Conservation (phyloP, 2,113 vertebrate genomes). For the Cyprinodon brontotheroides region DNA sequence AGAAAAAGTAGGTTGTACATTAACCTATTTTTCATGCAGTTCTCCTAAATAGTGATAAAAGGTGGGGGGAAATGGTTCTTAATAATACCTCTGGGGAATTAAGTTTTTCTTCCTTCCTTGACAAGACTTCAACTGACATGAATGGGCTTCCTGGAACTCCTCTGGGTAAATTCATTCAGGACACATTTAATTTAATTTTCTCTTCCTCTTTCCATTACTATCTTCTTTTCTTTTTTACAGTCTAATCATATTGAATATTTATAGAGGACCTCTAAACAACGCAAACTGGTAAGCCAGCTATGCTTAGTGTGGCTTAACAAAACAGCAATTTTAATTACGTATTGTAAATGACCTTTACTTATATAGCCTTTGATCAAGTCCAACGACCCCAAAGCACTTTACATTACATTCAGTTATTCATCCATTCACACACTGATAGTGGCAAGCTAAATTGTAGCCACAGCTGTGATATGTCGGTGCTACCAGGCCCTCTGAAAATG, state of each 20-base stretch:
- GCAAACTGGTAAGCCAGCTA: constrained; percentile 31
- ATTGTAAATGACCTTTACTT: too few relatives aligned
- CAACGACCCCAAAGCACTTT: too few relatives aligned
- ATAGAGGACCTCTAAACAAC: constrained; percentile 64
- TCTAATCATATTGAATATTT: constrained; percentile 57
- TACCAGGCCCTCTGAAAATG: too few relatives aligned
- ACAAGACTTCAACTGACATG: constrained; percentile 42
- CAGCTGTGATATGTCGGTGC: too few relatives aligned
- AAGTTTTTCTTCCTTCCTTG: constrained; percentile 28
- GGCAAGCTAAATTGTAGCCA: too few relatives aligned
- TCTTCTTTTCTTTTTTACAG: constrained; percentile 12
- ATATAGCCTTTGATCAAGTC: too few relatives aligned
- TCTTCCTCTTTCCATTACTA: background rate
- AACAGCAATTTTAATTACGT: too few relatives aligned
- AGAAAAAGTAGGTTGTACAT: constrained; percentile 53
- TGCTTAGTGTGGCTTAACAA: constrained; percentile 50
- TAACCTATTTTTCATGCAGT: constrained; percentile 66
- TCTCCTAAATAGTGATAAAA: constrained; percentile 52
- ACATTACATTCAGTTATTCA: too few relatives aligned
- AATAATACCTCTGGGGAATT: constrained; percentile 64
- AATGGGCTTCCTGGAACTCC: constrained; percentile 33
- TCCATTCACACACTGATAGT: too few relatives aligned
- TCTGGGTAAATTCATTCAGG: constrained; percentile 1
- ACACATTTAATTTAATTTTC: background rate
- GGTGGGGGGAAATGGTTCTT: constrained; percentile 42